Conservation (phyloP, 2,113 vertebrate species). For the Fulmarus glacialis region DNA sequence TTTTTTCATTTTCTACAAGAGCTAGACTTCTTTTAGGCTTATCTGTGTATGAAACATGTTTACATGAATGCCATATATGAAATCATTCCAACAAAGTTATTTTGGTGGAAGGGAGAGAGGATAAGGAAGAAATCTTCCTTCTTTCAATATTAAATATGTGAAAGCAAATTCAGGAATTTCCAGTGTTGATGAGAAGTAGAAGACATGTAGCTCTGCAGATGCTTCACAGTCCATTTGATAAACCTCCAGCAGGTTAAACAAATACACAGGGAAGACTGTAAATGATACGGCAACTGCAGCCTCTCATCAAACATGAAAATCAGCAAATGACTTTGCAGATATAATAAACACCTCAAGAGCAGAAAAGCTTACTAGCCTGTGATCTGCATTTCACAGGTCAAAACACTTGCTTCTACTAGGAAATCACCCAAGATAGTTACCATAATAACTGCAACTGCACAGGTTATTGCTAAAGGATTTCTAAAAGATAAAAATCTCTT, state of each 20-base stretch:
- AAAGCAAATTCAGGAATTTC: not conserved
- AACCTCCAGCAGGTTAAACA: conserved; percentile 53
- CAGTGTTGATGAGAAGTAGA: not conserved
- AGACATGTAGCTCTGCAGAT: conserved; percentile 1
- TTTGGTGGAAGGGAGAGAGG: not conserved
- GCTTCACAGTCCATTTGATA: conserved; percentile 18
- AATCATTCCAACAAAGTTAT: not conserved
- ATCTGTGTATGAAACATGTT: not conserved
- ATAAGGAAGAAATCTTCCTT: not conserved
- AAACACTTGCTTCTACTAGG: not conserved
- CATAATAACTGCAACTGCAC: not conserved
- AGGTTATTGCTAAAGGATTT: conserved; percentile 33
- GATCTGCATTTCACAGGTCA: conserved; percentile 46
- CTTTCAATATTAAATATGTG: not conserved
- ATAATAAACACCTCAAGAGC: conserved; percentile 30
- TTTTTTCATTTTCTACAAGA: not conserved
- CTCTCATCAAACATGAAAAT: conserved; percentile 39
- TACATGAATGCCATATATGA: not conserved
- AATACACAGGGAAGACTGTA: not conserved
- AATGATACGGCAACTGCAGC: conserved; percentile 20
- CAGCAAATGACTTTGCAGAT: conserved; percentile 46
- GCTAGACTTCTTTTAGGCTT: not conserved
- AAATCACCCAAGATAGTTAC: not conserved
- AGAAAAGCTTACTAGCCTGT: conserved; percentile 22
- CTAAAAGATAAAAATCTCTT: conserved; percentile 13